These are phyloP conservation scores for Rhopalosiphum nymphaeae DNA, from an alignment of 2,888 invertebrate genomes.

Conservation along the genomic window DNA sequence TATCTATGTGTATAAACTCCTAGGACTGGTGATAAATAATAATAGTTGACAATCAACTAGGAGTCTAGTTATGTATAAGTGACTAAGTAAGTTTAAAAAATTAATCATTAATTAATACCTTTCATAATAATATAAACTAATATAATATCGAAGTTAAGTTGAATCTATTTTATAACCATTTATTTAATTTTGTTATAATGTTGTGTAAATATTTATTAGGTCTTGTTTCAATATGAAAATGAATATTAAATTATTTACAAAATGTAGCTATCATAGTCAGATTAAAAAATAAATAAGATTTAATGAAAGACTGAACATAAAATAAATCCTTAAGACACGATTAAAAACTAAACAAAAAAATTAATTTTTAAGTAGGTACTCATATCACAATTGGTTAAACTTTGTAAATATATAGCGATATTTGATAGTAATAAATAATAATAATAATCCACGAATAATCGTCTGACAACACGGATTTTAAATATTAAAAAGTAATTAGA, in stretches of 20 bases:
- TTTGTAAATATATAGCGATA: not conserved
- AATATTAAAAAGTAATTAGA: not conserved
- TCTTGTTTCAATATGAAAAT: not conserved
- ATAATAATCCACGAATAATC: not conserved
- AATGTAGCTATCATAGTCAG: not conserved
- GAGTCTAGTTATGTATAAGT: not conserved
- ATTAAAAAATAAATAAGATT: not conserved
- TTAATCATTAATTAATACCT: not conserved
- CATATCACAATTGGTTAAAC: not conserved
- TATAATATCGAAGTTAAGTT: not conserved
- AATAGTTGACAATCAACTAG: not conserved
- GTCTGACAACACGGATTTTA: not conserved
- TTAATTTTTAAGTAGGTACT: not conserved
- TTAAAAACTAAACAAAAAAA: not conserved
- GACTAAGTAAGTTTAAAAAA: not conserved
- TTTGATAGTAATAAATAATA: not conserved
- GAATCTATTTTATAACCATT: not conserved
- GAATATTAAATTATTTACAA: not conserved
- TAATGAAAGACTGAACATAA: not conserved
- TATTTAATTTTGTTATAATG: not conserved
- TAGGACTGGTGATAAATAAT: not conserved
- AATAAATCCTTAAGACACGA: not conserved
- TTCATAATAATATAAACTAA: not conserved
- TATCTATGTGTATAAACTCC: not conserved
- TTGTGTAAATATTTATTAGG: not conserved